A percentile compares a stretch with the other conserved stretches of the same genome.
phyloP scores from a whole-genome alignment of 2,797 vertebrate genomes.

The Danio jaintianensis region DNA sequence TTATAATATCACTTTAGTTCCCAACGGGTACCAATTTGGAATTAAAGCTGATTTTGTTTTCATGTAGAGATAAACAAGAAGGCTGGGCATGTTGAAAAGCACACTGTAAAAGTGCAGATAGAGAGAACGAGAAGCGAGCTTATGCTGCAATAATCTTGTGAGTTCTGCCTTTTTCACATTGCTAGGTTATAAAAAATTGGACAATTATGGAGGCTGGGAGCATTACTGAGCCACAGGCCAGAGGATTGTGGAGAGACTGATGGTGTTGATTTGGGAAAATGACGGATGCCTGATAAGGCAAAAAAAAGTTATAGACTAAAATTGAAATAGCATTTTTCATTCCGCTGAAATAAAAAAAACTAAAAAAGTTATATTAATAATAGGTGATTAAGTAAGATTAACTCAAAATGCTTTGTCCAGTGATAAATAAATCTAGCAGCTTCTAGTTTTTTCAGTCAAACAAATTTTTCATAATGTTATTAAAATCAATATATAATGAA shows the following conservation, averaged over 20 bases:
- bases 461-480: too few relatives aligned
- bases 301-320: not conserved
- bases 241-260: constrained; percentile 1
- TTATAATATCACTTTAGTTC: constrained; percentile 1
- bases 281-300: not conserved
- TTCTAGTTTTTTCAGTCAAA: too few relatives aligned
- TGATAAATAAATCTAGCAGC: too few relatives aligned
- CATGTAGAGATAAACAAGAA: constrained; percentile 13
- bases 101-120: not conserved
- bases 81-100: not conserved
- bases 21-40: not conserved
- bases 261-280: not conserved
- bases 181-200: constrained; percentile 29
- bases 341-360: not conserved
- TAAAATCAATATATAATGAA: too few relatives aligned
- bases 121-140: not conserved
- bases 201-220: constrained; percentile 26
- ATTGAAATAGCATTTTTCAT: not conserved
- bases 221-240: constrained; percentile 16
- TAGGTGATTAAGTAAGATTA: too few relatives aligned
- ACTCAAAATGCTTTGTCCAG: too few relatives aligned
- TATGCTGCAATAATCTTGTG: constrained; percentile 40
- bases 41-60: not conserved
- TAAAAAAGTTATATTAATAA: too few relatives aligned
- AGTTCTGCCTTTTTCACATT: constrained; percentile 22